A percentile compares a stretch with the other conserved stretches of the same genome.
These are phyloP conservation scores for Vesta saturnalis DNA, from an alignment of 2,888 invertebrate genomes.

Conservation along the genomic window DNA sequence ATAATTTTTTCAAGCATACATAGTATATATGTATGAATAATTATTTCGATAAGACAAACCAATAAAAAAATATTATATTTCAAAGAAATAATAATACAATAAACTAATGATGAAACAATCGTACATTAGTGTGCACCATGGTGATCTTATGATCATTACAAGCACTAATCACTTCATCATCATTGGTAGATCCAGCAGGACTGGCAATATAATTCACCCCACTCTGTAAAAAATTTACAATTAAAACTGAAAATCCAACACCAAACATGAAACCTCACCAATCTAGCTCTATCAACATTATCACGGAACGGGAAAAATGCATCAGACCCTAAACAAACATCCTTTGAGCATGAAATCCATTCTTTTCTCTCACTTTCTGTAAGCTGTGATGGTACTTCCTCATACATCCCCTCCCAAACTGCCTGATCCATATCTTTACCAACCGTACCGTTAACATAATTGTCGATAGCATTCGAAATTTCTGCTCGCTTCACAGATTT, in stretches of 20 bases:
- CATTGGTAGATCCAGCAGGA: conserved; percentile 95
- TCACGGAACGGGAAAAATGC: conserved; percentile 99
- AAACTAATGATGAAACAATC: conserved; percentile 92
- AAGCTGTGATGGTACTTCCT: conserved; percentile 76
- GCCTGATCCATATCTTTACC: conserved; percentile 86
- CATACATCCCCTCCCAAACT: conserved; percentile 80
- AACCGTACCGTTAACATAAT: conserved; percentile 91
- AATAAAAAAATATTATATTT: too few relatives aligned
- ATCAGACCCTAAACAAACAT: conserved; percentile 91
- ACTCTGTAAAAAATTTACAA: conserved; percentile 70
- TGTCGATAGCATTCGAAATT: conserved; percentile 95
- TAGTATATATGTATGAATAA: too few relatives aligned
- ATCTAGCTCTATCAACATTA: conserved; percentile 90
- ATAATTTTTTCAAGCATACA: too few relatives aligned
- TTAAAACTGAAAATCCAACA: too few relatives aligned
- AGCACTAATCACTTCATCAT: conserved; percentile 86
- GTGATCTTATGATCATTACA: conserved; percentile 92
- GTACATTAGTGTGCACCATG: conserved; percentile 87
- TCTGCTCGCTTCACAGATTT: conserved; percentile 89
- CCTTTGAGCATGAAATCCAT: conserved; percentile 77
- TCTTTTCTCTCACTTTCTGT: conserved; percentile 72
- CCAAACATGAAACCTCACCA: conserved; percentile 67
- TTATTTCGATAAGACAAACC: too few relatives aligned
- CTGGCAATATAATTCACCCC: conserved; percentile 94
- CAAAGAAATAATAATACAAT: too few relatives aligned